Evolutionary conservation across 1,140 invertebrate genomes (phyloP), one percentile per base, ranked within the genome.

Genomic region (Colletes latitarsis): DNA sequence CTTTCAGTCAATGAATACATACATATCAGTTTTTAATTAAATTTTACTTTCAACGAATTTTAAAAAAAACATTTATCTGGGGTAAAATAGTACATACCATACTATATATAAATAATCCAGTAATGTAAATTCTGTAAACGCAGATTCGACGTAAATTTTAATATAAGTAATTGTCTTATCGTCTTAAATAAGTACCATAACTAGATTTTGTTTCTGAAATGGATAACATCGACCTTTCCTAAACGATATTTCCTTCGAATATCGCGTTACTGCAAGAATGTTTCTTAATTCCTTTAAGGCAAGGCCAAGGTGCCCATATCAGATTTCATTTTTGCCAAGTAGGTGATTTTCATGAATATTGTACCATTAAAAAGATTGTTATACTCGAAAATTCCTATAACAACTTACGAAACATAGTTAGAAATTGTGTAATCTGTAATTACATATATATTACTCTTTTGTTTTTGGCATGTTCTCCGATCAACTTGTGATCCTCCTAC

Each of bases 221-320:
- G 91, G 89, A 91, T 90, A 92, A 89, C 92, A 87, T 93, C 92
- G 90, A 89, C 92, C 92, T 93, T 89, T 86, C 91, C 92, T 93
- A 93, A 85, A 89, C 69, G 68, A 63, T 70, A 81, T 19, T 21
- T 67, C 41, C n/a, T 41, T 74, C 46, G 57, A 79, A 64, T 78
- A 77, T 77, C 75, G 70, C 3, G 64, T 60, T 21, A 4, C 17
- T 66, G 46, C 8, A 62, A 73, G 69, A 73, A 79, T 43, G 82
- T 77, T 74, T 30, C 53, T 82, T 17, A 62, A 72, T 69, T 62
- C 49, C 41, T 77, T 88, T 87, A 93, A 93, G 90, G 90, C 81
- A 83, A 93, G 92, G 92, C 92, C 92, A 92, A 93, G 88, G 92
- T 92, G 85, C 73, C 91, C 92, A 93, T 93, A 85, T 79, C 82